phyloP scores from a whole-genome alignment of 2,113 vertebrate genomes.

The Pelecanus crispus region DNA sequence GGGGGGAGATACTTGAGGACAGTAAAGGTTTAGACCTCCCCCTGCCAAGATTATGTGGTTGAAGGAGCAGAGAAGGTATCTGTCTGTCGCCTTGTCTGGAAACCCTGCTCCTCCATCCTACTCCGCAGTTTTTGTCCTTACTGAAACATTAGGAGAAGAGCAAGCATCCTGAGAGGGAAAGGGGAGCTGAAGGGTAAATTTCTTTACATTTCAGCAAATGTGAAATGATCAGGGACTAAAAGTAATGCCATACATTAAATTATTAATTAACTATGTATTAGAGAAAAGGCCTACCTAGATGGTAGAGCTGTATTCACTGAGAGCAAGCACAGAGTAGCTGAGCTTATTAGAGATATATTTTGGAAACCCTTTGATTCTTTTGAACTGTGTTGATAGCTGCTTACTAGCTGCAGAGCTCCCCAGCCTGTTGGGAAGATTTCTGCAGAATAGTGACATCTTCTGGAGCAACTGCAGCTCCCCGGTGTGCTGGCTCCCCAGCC shows the following conservation, averaged over 20 bases:
- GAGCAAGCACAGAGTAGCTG: neutral
- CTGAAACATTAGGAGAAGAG: neutral
- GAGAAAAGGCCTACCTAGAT: neutral
- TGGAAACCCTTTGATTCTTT: neutral
- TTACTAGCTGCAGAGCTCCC: fast-evolving
- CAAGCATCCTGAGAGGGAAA: neutral
- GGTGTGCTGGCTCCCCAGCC: neutral
- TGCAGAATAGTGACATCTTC: neutral
- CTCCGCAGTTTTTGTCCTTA: neutral
- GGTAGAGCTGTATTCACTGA: neutral
- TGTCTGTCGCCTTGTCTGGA: neutral
- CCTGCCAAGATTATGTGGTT: neutral
- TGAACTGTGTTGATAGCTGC: fast-evolving
- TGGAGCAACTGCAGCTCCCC: neutral
- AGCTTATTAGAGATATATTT: neutral
- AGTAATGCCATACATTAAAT: neutral
- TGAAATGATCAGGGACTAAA: neutral
- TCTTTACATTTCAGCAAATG: neutral
- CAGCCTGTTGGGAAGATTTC: neutral
- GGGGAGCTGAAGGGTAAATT: neutral
- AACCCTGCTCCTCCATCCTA: neutral
- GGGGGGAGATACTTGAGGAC: neutral
- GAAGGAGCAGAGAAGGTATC: neutral
- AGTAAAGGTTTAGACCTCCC: neutral
- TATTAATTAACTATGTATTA: neutral